A percentile compares a stretch with the other conserved stretches of the same genome.
Conservation (phyloP, 2,888 invertebrate genomes). For the Drosophila fulvimacula region DNA sequence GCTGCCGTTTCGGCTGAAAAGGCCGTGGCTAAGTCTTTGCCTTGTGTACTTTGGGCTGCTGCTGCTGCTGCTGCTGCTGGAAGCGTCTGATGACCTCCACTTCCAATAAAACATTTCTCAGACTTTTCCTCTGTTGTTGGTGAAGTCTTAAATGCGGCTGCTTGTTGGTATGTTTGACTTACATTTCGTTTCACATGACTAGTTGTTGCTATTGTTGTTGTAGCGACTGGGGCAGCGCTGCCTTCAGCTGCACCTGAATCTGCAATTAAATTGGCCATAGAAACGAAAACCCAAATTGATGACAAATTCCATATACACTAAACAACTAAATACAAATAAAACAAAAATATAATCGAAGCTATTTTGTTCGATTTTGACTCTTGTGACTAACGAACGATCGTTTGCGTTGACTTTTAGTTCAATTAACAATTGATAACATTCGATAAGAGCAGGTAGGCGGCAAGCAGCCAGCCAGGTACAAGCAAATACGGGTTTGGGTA, state of each 20-base stretch:
- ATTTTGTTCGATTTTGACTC: background rate
- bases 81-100: conserved; percentile 82
- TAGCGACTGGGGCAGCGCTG: conserved; percentile 40
- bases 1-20: conserved; percentile 69
- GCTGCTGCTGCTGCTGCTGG: conserved; percentile 42
- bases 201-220: conserved; percentile 60
- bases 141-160: conserved; percentile 47
- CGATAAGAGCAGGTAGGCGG: conserved; percentile 18
- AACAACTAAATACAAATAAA: background rate
- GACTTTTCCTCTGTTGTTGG: conserved; percentile 78
- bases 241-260: conserved; percentile 60
- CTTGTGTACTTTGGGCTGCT: conserved; percentile 56
- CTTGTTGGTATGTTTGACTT: conserved; percentile 58
- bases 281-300: conserved; percentile 14
- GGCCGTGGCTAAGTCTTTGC: conserved; percentile 57
- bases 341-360: background rate
- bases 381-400: conserved; percentile 7
- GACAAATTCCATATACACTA: conserved; percentile 9
- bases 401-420: conserved; percentile 5
- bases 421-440: conserved; percentile 32
- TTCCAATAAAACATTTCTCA: conserved; percentile 81
- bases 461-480: background rate
- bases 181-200: conserved; percentile 67
- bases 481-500: background rate
- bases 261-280: conserved; percentile 36